A percentile compares a stretch with the other conserved stretches of the same genome.
Conservation (phyloP, 2,888 invertebrate genomes). For the Thysanoteuthis rhombus region DNA sequence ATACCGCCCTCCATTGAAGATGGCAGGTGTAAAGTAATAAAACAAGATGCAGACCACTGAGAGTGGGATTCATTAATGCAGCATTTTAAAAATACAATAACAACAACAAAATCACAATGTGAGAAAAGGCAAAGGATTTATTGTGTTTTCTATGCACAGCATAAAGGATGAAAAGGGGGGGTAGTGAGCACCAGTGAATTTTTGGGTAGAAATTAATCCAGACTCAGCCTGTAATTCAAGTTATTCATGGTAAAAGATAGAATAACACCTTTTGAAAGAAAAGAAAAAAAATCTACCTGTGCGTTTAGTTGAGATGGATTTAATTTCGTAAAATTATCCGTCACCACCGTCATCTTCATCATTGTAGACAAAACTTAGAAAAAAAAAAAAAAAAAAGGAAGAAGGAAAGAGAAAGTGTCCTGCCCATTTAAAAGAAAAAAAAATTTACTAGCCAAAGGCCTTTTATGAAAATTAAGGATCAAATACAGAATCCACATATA, state of each 20-base stretch:
- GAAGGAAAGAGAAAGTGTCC: not conserved
- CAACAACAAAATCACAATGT: not conserved
- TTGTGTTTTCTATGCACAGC: not conserved
- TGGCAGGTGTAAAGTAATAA: not conserved
- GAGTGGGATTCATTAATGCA: not conserved
- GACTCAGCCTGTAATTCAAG: not conserved
- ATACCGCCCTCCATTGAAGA: too few species aligned
- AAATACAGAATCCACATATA: too few species aligned
- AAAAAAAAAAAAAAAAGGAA: not conserved
- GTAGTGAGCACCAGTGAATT: not conserved
- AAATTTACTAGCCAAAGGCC: not conserved
- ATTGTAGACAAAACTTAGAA: too few species aligned
- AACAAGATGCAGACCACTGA: not conserved
- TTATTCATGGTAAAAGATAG: not conserved
- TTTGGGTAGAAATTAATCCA: not conserved
- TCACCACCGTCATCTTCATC: not conserved
- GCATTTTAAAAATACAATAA: not conserved
- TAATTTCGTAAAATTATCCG: not conserved
- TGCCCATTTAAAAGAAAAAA: not conserved
- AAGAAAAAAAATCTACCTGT: not conserved
- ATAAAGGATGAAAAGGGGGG: not conserved
- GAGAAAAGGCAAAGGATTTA: not conserved
- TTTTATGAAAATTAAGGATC: not conserved
- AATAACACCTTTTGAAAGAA: not conserved
- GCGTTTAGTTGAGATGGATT: not conserved